Evolutionary conservation across 92 coral and sea anemone species (phyloP).

Genomic region (Phenganax marumi): DNA sequence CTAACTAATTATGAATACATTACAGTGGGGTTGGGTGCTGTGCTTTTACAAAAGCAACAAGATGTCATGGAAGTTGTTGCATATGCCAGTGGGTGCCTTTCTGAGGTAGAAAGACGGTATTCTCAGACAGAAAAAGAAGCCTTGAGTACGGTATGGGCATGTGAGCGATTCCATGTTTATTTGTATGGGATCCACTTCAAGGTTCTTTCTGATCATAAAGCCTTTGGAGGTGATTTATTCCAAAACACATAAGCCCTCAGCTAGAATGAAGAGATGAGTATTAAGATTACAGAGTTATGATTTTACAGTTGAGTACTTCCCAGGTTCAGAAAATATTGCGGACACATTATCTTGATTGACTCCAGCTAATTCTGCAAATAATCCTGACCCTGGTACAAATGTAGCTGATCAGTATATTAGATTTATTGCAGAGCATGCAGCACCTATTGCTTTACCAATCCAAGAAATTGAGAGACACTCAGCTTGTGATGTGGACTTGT

Average conservation of each 20-base stretch:
- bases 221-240: slow-evolving; percentile 45
- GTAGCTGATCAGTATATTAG: slow-evolving; percentile 46
- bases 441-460: slow-evolving; percentile 61
- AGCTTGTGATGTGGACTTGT: slow-evolving; percentile 37
- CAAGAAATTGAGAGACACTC: slow-evolving; percentile 56
- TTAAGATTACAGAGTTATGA: slow-evolving; percentile 54
- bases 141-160: slow-evolving; percentile 45
- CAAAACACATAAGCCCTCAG: slow-evolving; percentile 29
- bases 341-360: slow-evolving; percentile 34
- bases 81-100: slow-evolving; percentile 57
- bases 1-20: too few relatives aligned
- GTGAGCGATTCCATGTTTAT: slow-evolving; percentile 37
- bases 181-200: slow-evolving; percentile 25
- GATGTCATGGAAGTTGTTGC: slow-evolving; percentile 26
- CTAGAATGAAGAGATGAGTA: slow-evolving; percentile 55
- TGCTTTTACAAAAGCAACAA: slow-evolving; percentile 46
- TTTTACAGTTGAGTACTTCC: slow-evolving; percentile 40
- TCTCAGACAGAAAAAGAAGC: slow-evolving; percentile 61
- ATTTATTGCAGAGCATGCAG: slow-evolving; percentile 48
- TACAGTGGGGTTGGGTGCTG: slow-evolving; percentile 43
- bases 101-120: slow-evolving; percentile 50
- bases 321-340: slow-evolving; percentile 36
- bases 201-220: slow-evolving; percentile 51
- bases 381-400: slow-evolving; percentile 24
- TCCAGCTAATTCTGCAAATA: slow-evolving; percentile 28